These are phyloP conservation scores for Diadema setosum DNA, from an alignment of 35 echinoderm and acorn worm species.

Conservation along the genomic window DNA sequence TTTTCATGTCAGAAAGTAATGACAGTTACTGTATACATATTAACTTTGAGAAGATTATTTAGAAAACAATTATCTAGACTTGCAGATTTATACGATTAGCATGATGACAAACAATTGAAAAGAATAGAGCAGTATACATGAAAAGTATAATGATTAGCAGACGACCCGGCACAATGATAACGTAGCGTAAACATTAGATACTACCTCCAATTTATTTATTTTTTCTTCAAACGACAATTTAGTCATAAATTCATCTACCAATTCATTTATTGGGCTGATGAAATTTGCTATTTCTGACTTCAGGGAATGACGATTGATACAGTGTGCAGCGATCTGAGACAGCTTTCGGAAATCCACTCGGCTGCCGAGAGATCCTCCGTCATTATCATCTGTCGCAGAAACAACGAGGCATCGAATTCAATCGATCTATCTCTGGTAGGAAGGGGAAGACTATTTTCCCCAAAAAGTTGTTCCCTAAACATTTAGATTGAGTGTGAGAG, in stretches of 20 bases:
- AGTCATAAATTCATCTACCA: background rate
- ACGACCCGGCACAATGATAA: background rate
- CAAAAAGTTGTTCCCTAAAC: no score
- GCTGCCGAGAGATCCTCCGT: background rate
- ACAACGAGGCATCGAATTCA: background rate
- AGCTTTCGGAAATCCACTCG: slow-evolving; percentile 8
- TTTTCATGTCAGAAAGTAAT: no score
- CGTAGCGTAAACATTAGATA: background rate
- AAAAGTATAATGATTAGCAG: background rate
- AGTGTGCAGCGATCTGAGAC: slow-evolving; percentile 11
- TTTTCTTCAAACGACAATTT: background rate
- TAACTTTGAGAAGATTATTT: no score
- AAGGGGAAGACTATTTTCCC: no score
- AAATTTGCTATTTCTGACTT: no score
- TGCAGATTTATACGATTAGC: no score
- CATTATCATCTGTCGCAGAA: background rate
- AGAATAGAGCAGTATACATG: background rate
- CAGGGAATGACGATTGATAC: slow-evolving; percentile 53
- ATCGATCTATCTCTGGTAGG: slow-evolving; percentile 16
- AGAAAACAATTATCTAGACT: no score
- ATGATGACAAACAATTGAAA: background rate
- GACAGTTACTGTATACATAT: no score
- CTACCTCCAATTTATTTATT: background rate
- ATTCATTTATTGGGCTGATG: no score
- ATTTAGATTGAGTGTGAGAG: no score